Base-by-base conservation (phyloP, 2,797 vertebrate species). In the Muscicapa comitata region DNA sequence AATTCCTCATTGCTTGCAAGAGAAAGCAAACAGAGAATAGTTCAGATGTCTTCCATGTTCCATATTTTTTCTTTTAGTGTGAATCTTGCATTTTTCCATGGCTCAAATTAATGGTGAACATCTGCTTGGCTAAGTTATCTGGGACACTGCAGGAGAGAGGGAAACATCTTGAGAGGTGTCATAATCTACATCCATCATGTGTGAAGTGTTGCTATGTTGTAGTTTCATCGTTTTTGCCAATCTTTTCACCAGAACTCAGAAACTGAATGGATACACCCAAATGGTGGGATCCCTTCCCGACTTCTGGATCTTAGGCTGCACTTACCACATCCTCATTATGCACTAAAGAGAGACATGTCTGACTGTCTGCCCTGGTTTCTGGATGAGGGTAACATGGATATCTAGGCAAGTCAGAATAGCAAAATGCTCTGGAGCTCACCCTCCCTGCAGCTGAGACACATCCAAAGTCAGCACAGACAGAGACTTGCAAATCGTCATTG, bases 111-210 rank as follows among this genome's bases (percentile, higher is more conserved):
- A 96, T 90, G 70, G 88, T 62, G 85, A 96, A 96, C 96, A 96
- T 95, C 95, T 96, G 95, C 93, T 96, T 96, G 95, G 93, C 90
- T 93, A 79, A 91, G 58, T 77, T 86, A 93, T 83, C 66, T 92
- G 78, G 68, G 67, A 86, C 66, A 72, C 45, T 84, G 70, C 78
- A 92, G 80, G 93, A 81, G 71, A 84, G 72, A 85, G 86, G 28
- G 62, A 86, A 90, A 93, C 59, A 90, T 94, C 92, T 94, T 93
- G 84, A 91, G 89, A 94, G 76, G 90, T 35, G 92, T 94, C 90
- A 91, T 78, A 90, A 86, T 78, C 54, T 81, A 48, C 79, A 94
- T 93, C 31, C 66, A 90, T 95, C 88, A 78, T 58, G 33, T 29
- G 33, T 45, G 42, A 35, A 71, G 23, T 43, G 53, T 78, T 94